Evolutionary conservation across 1,140 invertebrate genomes (phyloP).

Genomic region (Drosophila asahinai): DNA sequence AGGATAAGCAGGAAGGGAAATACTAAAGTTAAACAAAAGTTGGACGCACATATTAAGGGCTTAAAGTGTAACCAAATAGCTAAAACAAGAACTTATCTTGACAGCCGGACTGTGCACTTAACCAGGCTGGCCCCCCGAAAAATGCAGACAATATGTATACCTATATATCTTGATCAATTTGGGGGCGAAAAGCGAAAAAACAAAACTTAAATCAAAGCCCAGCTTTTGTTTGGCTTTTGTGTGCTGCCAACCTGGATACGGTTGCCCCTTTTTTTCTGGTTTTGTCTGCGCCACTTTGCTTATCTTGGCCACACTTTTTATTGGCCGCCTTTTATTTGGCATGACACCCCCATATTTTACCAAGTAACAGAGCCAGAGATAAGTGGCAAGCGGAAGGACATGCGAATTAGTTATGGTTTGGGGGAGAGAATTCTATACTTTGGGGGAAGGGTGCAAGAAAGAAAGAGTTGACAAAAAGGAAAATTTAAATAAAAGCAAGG

Average conservation of each 20-base stretch:
- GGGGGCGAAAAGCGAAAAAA: conserved; percentile 13
- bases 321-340: conserved; percentile 75
- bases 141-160: conserved; percentile 17
- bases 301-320: conserved; percentile 78
- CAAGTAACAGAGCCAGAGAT: conserved; percentile 51
- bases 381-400: conserved; percentile 70
- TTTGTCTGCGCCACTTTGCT: conserved; percentile 66
- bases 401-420: conserved; percentile 66
- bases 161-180: conserved; percentile 60
- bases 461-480: background rate
- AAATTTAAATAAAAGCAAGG: background rate
- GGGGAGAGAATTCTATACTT: background rate
- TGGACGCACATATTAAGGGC: conserved; percentile 48
- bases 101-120: conserved; percentile 48
- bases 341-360: conserved; percentile 68
- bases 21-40: conserved; percentile 60
- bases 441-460: background rate
- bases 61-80: conserved; percentile 53
- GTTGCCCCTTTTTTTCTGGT: conserved; percentile 13
- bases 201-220: conserved; percentile 54
- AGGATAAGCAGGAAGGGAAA: conserved; percentile 16
- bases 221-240: conserved; percentile 45
- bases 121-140: conserved; percentile 31
- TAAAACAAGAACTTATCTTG: conserved; percentile 51
- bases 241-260: conserved; percentile 26